Conservation (phyloP, 2,113 vertebrate species). For the Terrapene triunguis region DNA sequence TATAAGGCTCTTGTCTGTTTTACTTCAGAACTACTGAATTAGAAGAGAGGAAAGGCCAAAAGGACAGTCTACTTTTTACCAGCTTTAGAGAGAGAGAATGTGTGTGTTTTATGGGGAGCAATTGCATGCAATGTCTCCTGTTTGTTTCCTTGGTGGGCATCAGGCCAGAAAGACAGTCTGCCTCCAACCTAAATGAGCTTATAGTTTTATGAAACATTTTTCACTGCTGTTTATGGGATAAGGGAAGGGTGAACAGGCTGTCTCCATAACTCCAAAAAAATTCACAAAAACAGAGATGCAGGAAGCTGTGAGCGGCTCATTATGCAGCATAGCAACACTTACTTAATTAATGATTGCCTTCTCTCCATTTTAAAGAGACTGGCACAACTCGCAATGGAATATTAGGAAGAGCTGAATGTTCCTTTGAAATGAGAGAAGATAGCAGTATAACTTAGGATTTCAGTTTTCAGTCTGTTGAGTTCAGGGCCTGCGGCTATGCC, state of each 20-base stretch:
- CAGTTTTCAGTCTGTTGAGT: background rate
- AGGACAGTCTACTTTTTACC: conserved; percentile 31
- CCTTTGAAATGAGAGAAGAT: conserved; percentile 8
- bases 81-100: background rate
- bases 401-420: conserved; percentile 7
- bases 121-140: conserved; percentile 49
- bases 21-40: conserved; percentile 62
- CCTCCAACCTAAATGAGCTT: conserved; percentile 57
- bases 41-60: conserved; percentile 33
- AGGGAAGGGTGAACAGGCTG: conserved; percentile 29
- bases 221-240: conserved; percentile 36
- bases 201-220: conserved; percentile 53
- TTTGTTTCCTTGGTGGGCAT: conserved; percentile 55
- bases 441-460: background rate
- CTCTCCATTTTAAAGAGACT: conserved; percentile 22
- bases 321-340: background rate
- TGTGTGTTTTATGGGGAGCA: background rate
- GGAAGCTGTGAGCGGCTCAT: background rate
- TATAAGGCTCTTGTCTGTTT: conserved; percentile 21
- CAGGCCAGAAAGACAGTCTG: conserved; percentile 69
- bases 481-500: background rate
- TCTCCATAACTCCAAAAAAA: conserved; percentile 35
- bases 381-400: background rate
- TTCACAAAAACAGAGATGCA: background rate
- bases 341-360: conserved; percentile 27